Evolutionary conservation across 2,888 invertebrate species (phyloP), one percentile per base, ranked within the genome.

Genomic region (Actias luna): DNA sequence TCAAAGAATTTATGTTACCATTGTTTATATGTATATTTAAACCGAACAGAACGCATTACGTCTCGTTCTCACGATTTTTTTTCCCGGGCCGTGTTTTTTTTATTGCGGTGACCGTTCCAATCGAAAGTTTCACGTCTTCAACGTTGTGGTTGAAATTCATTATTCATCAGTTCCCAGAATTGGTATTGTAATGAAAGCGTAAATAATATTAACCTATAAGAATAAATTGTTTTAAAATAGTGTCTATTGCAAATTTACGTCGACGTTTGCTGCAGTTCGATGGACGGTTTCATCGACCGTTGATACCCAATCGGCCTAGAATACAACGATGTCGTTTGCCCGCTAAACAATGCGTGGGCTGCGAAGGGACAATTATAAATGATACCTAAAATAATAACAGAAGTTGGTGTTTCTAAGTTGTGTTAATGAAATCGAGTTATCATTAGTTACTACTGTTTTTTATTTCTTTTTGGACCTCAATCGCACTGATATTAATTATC

Each of bases 281-380:
- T 59, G 46, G 58, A 58, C 59, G 66, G 72, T 79, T 80, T 78
- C 77, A 77, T 77, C 75, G 79, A 50, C 46, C 12, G 71, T 63
- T 70, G 76, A 89, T 85, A 77, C 78, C 71, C 78, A 88, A 87
- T 79, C 80, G 85, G 70, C 83, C 85, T 80, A 84, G 87, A 86
- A 86, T 87, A 82, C 82, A 80, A 73, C 74, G 75, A 76, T 79
- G 81, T 79, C 80, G 72, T 80, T 81, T 77, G 77, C 76, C 74
- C 65, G 71, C 68, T 63, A 73, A 71, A 70, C 59, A 63, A 67
- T 66, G 67, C 71, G 71, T 76, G 66, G 71, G 76, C 60, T 59
- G 67, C 67, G 69, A 71, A 76, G 73, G 75, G 79, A 79, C 80
- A 79, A 76, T 74, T 75, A 77, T 77, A 77, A 70, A 72, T 67